These are phyloP conservation scores for Trichoplax adhaerens DNA, from an alignment of 37 sponge, comb jelly and placozoan species.

Conservation along the genomic window DNA sequence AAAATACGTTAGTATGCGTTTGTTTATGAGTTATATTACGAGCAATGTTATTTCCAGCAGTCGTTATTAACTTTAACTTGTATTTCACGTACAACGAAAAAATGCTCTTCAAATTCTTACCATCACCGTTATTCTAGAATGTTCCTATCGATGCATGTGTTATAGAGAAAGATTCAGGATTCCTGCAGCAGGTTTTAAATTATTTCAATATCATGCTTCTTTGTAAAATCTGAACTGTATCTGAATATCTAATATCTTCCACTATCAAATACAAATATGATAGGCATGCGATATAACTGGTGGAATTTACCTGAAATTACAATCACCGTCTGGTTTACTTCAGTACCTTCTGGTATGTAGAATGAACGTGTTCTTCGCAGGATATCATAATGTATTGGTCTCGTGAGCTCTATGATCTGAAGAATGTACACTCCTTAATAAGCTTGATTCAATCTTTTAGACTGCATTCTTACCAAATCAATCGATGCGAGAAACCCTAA, in stretches of 20 bases:
- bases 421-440: not conserved
- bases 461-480: conserved; percentile 60
- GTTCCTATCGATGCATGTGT: conserved; percentile 79
- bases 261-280: no score
- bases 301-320: conserved; percentile 50
- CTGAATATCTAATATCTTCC: no score
- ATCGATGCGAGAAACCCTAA: conserved; percentile 20
- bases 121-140: conserved; percentile 15
- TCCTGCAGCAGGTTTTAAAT: conserved; percentile 63
- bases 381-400: not conserved
- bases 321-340: conserved; percentile 39
- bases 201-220: not conserved
- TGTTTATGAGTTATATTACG: not conserved
- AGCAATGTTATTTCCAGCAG: not conserved
- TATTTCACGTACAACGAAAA: not conserved
- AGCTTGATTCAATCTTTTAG: conserved; percentile 6
- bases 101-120: not conserved
- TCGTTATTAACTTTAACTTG: not conserved
- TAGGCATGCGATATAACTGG: conserved; percentile 83
- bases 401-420: not conserved
- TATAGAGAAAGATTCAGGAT: conserved; percentile 65
- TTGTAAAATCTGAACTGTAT: not conserved
- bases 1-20: conserved; percentile 45
- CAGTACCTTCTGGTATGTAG: conserved; percentile 45
- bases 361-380: conserved; percentile 1